Evolutionary conservation across 2,113 vertebrate species (phyloP).

Genomic region (Protobothrops mucrosquamatus): DNA sequence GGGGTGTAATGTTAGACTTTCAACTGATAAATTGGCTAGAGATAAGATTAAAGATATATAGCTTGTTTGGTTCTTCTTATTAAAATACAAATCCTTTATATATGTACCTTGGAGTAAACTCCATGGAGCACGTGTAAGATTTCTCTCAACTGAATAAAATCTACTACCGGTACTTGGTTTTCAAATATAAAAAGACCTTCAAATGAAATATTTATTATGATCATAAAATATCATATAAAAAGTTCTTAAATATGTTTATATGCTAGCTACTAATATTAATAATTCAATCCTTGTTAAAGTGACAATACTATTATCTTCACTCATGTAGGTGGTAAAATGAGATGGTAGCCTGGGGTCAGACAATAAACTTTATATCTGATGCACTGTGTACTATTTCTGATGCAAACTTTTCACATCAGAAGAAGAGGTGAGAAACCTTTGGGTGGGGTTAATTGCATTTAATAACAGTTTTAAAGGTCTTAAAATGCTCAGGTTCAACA

Average conservation of each 20-base stretch:
- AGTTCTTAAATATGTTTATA: background rate
- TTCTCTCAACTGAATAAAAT: background rate
- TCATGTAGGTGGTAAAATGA: background rate
- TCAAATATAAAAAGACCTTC: background rate
- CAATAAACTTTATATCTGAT: background rate
- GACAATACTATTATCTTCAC: background rate
- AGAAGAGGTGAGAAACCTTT: background rate
- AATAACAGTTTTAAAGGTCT: background rate
- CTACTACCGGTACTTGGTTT: background rate
- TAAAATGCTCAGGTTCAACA: background rate
- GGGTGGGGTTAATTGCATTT: background rate
- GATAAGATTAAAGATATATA: background rate
- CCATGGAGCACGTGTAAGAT: background rate
- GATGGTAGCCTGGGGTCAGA: background rate
- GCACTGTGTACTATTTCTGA: background rate
- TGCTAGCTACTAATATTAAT: background rate
- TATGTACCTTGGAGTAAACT: background rate
- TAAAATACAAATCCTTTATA: background rate
- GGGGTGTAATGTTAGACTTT: background rate
- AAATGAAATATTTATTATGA: background rate
- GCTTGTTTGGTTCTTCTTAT: background rate
- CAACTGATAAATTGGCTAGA: background rate
- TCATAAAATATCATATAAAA: background rate
- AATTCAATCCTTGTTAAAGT: background rate
- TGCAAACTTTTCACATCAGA: background rate